Evolutionary conservation across 2,797 vertebrate species (phyloP), one percentile per base, ranked within the genome.

Genomic region (Mallotus villosus): DNA sequence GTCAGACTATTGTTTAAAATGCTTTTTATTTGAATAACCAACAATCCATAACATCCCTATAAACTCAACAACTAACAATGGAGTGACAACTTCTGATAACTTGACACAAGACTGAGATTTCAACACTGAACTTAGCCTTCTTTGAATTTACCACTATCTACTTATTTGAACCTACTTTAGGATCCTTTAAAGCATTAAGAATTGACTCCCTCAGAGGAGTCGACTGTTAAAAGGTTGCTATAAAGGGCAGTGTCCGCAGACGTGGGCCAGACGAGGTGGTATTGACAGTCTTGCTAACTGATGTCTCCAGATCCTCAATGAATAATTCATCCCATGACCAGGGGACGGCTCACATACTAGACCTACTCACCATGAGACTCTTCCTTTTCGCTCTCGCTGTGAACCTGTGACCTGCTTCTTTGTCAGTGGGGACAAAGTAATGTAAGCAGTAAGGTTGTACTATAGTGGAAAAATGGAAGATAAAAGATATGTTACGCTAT

Each of bases 231-330:
- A 92, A 91, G 90, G 89, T 88, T 88, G 89, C 81, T 85, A 73
- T 89, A 90, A 92, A 92, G 89, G 90, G 85, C 90, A 92, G 68
- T 75, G 84, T 81, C 73, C 81, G 79, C 72, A 74, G 72, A 83
- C 84, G 83, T 81, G 85, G 78, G 78, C 78, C 78, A 78, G 84
- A 77, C 70, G 75, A 72, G 78, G 82, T 78, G 83, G 83, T 90
- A 90, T 90, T 84, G 89, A 90, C 89, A 90, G 88, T 86, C 83
- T 90, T 84, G 84, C 82, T 90, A 90, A 91, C 83, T 84, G 88
- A 92, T 91, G 90, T 88, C 90, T 91, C 86, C 80, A 88, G 86
- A 91, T 86, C 82, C 80, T 81, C 82, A 63, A 91, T 91, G 70
- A 85, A 91, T 92, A 90, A 93, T 92, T 91, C 90, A 92, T 77